These are phyloP conservation scores for Aphelinus certus DNA, from an alignment of 1,140 invertebrate genomes.

Conservation along the genomic window DNA sequence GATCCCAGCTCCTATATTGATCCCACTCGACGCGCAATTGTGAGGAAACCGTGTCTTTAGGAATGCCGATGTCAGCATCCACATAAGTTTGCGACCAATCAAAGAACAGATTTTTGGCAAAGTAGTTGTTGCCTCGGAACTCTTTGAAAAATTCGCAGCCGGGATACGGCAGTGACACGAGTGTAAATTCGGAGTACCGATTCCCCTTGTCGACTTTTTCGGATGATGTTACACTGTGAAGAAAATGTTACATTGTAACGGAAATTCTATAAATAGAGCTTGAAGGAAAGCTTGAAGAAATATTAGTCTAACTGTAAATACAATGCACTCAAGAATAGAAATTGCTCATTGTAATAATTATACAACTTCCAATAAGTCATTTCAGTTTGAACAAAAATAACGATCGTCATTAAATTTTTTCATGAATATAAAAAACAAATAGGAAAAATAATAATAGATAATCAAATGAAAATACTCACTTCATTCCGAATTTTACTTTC, in stretches of 20 bases:
- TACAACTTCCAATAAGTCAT: not conserved
- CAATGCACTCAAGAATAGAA: too few species aligned
- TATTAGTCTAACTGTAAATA: too few species aligned
- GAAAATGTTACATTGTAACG: too few species aligned
- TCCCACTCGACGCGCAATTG: slow-evolving; percentile 77
- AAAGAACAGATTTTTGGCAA: slow-evolving; percentile 75
- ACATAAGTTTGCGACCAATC: slow-evolving; percentile 82
- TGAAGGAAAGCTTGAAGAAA: too few species aligned
- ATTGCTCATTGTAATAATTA: too few species aligned
- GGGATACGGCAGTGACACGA: slow-evolving; percentile 84
- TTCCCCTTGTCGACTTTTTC: slow-evolving; percentile 88
- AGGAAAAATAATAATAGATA: slow-evolving; percentile 18
- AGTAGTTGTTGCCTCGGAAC: slow-evolving; percentile 78
- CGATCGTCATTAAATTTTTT: not conserved
- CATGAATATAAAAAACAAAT: slow-evolving; percentile 13
- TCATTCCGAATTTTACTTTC: slow-evolving; percentile 85
- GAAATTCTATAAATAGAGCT: too few species aligned
- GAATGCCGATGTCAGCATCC: slow-evolving; percentile 78
- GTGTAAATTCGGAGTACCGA: slow-evolving; percentile 79
- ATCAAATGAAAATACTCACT: slow-evolving; percentile 69
- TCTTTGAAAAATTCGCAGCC: slow-evolving; percentile 85
- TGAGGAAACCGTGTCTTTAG: slow-evolving; percentile 68
- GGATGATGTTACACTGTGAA: slow-evolving; percentile 80
- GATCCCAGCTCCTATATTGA: slow-evolving; percentile 77
- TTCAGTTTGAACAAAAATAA: not conserved